A percentile compares a stretch with the other conserved stretches of the same genome.
These are phyloP conservation scores for Poicephalus meyeri DNA, from an alignment of 2,113 vertebrate species.

Conservation along the genomic window DNA sequence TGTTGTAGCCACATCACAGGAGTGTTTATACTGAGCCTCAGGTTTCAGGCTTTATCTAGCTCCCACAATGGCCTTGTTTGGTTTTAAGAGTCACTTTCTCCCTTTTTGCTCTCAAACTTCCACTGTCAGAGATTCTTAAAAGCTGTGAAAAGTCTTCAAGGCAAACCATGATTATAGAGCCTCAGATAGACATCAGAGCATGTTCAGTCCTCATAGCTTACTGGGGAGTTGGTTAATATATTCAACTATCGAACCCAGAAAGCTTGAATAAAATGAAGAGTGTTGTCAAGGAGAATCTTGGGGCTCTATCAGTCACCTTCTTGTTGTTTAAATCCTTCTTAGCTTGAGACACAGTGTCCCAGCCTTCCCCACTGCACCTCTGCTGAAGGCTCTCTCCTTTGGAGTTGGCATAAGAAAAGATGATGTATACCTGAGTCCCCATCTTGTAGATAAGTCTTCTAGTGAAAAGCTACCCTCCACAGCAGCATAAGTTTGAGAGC, in stretches of 20 bases:
- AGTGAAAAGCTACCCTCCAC: neutral
- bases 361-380: neutral
- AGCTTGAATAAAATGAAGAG: neutral
- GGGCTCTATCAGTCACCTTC: neutral
- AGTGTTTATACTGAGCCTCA: neutral
- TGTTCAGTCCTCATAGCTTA: neutral
- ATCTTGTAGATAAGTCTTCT: neutral
- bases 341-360: neutral
- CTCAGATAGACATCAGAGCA: neutral
- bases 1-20: neutral
- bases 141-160: neutral
- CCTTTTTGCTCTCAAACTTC: neutral
- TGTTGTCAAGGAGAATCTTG: neutral
- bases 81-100: neutral
- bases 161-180: neutral
- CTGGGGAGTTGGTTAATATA: neutral
- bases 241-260: neutral
- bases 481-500: neutral
- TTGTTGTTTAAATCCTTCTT: neutral
- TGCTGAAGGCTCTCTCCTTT: neutral
- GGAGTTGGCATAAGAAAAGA: neutral
- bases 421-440: accelerated
- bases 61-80: neutral
- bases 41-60: neutral
- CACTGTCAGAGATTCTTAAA: neutral